Base-by-base conservation (phyloP, 2,113 vertebrate species). In the Gobio gobio region DNA sequence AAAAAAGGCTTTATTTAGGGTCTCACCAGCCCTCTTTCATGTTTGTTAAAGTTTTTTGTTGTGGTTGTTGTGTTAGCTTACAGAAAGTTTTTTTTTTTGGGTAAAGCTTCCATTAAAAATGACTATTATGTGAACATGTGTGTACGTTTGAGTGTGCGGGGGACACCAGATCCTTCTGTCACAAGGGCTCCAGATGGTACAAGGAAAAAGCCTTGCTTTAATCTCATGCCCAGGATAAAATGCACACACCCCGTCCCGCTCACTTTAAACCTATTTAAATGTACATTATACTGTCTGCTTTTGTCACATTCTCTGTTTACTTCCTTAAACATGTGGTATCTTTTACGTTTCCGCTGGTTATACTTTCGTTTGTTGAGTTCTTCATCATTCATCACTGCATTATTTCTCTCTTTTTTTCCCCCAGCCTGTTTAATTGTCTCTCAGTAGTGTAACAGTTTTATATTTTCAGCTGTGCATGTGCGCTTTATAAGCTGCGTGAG, bases 201-300 rank as follows among this genome's bases (percentile, higher is more conserved):
- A 29, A 36, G 29, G 59, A 72, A 78, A 79, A 78, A 85, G n/a
- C 49, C 83, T 14, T 68, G 24, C 74, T 33, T 66, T 84, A 84
- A 78, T 84, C 82, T 83, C 58, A 75, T n/a, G 10, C 45, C 24
- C 61, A 4, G 47, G 66, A 45, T 84, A 87, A 40, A 58, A 68
- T 56, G 18, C 33, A 40, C 20, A n/a, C 72, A 68, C 40, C 63
- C 8, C 4, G 29, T 12, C 26, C 12, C 33, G 10, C 70, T 63
- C 58, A 66, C 26, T 68, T 81, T 51, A 81, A 66, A 61, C 36
- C 49, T 20, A n/a, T 33, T 82, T 83, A 2, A 24, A 2, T 54
- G 29, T 45, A 45, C 16, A 45, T 59, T 59, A n/a, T 61, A 75
- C 13, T 61, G 43, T 47, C 70, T 26, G 5, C 54, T 73, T 45